A percentile compares a stretch with the other conserved stretches of the same genome.
Evolutionary conservation across 2,113 vertebrate genomes (phyloP).

Genomic region (Empidonax alnorum): DNA sequence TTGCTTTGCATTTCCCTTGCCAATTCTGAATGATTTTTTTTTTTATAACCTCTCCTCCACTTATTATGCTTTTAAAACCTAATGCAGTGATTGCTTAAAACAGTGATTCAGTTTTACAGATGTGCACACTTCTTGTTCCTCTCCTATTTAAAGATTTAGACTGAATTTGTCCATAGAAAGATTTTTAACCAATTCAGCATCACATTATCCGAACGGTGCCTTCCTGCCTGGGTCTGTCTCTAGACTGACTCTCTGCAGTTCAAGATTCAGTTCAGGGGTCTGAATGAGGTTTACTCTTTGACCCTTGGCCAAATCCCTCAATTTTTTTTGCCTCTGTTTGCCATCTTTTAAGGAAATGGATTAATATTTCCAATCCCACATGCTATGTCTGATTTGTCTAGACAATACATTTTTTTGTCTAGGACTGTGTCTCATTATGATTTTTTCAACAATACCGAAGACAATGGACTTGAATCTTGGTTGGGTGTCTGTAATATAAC

Average conservation of each 20-base stretch:
- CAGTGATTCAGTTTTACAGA: background rate
- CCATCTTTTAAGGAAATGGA: constrained; percentile 37
- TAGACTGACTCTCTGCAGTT: background rate
- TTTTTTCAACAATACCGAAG: constrained; percentile 37
- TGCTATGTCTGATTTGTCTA: constrained; percentile 66
- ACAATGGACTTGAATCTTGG: constrained; percentile 54
- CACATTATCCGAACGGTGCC: background rate
- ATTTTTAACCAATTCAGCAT: background rate
- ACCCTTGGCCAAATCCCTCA: constrained; percentile 13
- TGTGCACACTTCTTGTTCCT: background rate
- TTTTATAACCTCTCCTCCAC: background rate
- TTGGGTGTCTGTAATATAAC: constrained; percentile 54
- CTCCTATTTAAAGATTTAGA: background rate
- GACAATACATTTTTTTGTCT: constrained; percentile 67
- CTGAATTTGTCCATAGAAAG: background rate
- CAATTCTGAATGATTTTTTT: background rate
- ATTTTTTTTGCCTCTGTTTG: constrained; percentile 44
- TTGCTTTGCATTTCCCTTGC: background rate
- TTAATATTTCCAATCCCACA: constrained; percentile 43
- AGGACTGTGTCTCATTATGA: constrained; percentile 54
- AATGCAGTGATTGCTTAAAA: background rate
- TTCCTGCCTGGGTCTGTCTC: background rate
- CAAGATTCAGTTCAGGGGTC: background rate
- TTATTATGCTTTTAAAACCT: background rate
- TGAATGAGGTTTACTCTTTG: background rate